Evolutionary conservation across 1,140 invertebrate genomes (phyloP), one percentile per base, ranked within the genome.

Genomic region (Tetraneura akinire): DNA sequence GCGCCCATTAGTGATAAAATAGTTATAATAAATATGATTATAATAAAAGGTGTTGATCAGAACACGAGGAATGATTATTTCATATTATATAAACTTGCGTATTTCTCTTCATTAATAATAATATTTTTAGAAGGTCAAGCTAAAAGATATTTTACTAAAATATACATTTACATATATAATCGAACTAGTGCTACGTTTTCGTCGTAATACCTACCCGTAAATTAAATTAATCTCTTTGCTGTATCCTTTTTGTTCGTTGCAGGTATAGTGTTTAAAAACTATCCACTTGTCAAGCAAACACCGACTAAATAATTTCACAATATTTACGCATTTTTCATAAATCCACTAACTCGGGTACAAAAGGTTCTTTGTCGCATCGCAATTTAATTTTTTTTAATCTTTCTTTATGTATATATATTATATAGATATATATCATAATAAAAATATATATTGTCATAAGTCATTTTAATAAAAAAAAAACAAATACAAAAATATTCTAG

Each of bases 141-240:
- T 14, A 3, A 13, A 66, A 13, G 18, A 66, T n/a, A 66, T 66
- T 45, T 45, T 26, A n/a, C 14, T 45, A 8, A 23, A 68, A 42
- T n/a, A 11, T n/a, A n/a, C n/a, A n/a, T 68, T 68, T 68, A 68
- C n/a, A 47, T 68, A 68, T 21, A 47, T 64, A 68, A 68, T 68
- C 21, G 37, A 68, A 68, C 42, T 68, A 42, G 21, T 16, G 37
- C 11, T n/a, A 21, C 16, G n/a, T 68, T 68, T 68, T 47, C 21
- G 37, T 68, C 23, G 21, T 68, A n/a, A n/a, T n/a, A n/a, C n/a
- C n/a, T 5, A 26, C 64, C 13, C 18, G 42, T 47, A 68, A 68
- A 68, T 68, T 68, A 14, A 47, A 68, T 47, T 68, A 21, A 23
- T 68, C 11, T 68, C 37, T 14, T 9, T 68, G 62, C 14, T 42